Conservation (phyloP, 2,113 vertebrate species). For the Propithecus coquereli region DNA sequence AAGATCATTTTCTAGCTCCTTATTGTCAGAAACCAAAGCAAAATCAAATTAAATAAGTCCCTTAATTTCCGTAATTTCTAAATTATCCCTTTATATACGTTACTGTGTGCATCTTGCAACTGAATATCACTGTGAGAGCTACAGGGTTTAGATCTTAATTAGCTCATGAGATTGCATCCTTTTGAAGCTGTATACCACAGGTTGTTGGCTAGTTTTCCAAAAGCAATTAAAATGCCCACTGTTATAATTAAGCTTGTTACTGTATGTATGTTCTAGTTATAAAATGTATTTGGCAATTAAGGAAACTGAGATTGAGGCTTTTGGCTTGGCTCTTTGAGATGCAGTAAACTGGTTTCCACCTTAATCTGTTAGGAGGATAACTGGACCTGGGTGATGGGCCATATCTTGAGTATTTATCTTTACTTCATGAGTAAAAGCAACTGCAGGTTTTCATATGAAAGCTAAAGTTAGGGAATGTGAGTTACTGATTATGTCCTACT, state of each 20-base stretch:
- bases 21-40: constrained; percentile 57
- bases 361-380: background rate
- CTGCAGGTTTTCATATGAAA: background rate
- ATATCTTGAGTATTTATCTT: background rate
- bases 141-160: constrained; percentile 79
- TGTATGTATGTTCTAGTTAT: constrained; percentile 58
- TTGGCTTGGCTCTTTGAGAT: background rate
- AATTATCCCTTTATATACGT: constrained; percentile 66
- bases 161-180: constrained; percentile 71
- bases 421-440: background rate
- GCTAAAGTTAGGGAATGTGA: background rate
- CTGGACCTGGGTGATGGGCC: background rate
- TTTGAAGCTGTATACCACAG: constrained; percentile 74
- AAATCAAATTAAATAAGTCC: constrained; percentile 65
- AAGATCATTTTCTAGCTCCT: constrained; percentile 46
- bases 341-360: background rate
- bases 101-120: constrained; percentile 54
- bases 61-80: constrained; percentile 71
- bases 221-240: constrained; percentile 74
- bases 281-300: constrained; percentile 66
- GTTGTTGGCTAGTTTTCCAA: constrained; percentile 77
- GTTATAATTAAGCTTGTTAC: constrained; percentile 66
- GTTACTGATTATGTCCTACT: background rate
- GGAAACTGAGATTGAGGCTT: background rate
- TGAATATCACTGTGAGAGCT: constrained; percentile 43